phyloP scores from a whole-genome alignment of 23 tunicate species.

The Botrylloides violaceus region DNA sequence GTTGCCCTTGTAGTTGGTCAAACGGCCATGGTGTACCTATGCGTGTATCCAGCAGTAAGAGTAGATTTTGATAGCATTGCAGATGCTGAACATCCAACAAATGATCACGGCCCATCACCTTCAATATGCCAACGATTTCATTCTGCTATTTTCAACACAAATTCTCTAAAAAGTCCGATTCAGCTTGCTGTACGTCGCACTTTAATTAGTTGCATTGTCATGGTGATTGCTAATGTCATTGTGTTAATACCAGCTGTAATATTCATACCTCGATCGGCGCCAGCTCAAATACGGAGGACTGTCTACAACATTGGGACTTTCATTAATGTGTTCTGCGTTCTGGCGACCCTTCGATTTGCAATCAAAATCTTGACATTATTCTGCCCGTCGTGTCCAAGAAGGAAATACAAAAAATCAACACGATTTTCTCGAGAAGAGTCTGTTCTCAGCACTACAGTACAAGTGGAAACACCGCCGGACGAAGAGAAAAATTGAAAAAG shows the following conservation, averaged over 20 bases:
- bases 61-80: neutral
- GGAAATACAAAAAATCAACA: neutral
- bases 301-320: neutral
- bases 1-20: neutral
- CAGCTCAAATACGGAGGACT: neutral
- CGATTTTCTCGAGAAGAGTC: neutral
- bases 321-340: conserved; percentile 13
- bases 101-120: neutral
- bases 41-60: neutral
- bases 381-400: neutral
- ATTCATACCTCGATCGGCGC: neutral
- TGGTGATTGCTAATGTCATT: neutral
- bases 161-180: neutral
- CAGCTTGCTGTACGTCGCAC: neutral
- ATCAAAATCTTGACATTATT: neutral
- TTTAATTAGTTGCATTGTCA: neutral
- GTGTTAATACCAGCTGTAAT: neutral
- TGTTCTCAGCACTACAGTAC: neutral
- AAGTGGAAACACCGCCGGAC: neutral
- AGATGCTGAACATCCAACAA: neutral
- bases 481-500: too few relatives aligned
- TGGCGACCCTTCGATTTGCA: conserved; percentile 1
- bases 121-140: neutral
- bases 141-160: neutral
- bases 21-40: neutral